A percentile compares a stretch with the other conserved stretches of the same genome.
Evolutionary conservation across 2,888 invertebrate species (phyloP).

Genomic region (Celastrina argiolus): DNA sequence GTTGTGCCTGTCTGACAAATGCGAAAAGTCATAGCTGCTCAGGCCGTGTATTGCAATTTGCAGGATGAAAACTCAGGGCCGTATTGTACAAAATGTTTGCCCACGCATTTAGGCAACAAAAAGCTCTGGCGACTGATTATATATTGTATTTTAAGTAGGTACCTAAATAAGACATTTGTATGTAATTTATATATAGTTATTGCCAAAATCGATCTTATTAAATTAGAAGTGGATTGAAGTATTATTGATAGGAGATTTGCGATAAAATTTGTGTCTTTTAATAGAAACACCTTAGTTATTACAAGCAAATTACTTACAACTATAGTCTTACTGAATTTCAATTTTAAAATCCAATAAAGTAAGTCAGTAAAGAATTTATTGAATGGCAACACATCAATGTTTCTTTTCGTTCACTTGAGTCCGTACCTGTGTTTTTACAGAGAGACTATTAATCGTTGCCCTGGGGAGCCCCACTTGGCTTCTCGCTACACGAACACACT

Average conservation of each 20-base stretch:
- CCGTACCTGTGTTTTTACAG: conserved; percentile 51
- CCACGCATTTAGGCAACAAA: not conserved
- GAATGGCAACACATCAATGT: not conserved
- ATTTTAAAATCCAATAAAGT: too few species aligned
- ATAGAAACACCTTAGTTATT: too few species aligned
- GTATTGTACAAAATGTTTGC: conserved; percentile 33
- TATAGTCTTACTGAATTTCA: too few species aligned
- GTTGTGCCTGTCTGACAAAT: conserved; percentile 55
- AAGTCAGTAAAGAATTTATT: too few species aligned
- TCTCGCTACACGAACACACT: conserved; percentile 31
- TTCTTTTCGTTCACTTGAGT: conserved; percentile 28
- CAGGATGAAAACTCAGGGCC: conserved; percentile 51
- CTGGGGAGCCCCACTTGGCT: conserved; percentile 51
- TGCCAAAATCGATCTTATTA: too few species aligned
- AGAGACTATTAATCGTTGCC: conserved; percentile 60
- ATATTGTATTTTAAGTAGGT: not conserved
- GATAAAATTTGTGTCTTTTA: too few species aligned
- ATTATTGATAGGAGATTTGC: too few species aligned
- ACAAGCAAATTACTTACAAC: too few species aligned
- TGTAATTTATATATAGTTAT: too few species aligned
- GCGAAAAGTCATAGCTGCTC: conserved; percentile 64
- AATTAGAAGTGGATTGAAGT: too few species aligned
- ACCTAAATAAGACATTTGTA: not conserved
- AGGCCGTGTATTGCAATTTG: conserved; percentile 51
- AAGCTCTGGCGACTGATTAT: not conserved